Percentiles rank a stretch among this genome's conserved stretches.
Evolutionary conservation across 2,113 vertebrate genomes (phyloP).

Genomic region (Oryzias javanicus): DNA sequence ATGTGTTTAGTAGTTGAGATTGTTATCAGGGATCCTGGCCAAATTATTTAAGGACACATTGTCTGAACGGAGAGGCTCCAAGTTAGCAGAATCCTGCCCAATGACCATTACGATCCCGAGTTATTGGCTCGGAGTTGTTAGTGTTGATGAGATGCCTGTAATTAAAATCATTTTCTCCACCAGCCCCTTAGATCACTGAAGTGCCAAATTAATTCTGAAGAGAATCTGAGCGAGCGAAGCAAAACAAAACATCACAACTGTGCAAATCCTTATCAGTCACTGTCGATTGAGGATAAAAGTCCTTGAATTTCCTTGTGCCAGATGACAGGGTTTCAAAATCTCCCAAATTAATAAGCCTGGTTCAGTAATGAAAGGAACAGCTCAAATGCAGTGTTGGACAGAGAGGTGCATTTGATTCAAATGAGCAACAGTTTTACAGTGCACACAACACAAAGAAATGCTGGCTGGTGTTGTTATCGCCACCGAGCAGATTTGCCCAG

Average conservation of each 20-base stretch:
- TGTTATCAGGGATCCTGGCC: slow-evolving; percentile 13
- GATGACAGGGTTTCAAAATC: slow-evolving; percentile 24
- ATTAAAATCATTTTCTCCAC: slow-evolving; percentile 40
- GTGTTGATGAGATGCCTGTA: slow-evolving; percentile 35
- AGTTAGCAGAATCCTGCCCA: slow-evolving; percentile 22
- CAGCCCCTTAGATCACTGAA: slow-evolving; percentile 37
- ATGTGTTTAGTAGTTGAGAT: slow-evolving; percentile 4
- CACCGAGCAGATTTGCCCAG: slow-evolving; percentile 28
- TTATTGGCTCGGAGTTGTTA: slow-evolving; percentile 35
- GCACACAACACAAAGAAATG: slow-evolving; percentile 7
- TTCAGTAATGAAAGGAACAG: slow-evolving; percentile 3
- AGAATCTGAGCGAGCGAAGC: slow-evolving; percentile 19
- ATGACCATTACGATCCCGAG: slow-evolving; percentile 28
- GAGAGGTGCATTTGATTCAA: slow-evolving; percentile 20
- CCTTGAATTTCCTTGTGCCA: slow-evolving; percentile 3
- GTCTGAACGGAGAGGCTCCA: neutral
- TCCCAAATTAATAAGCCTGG: slow-evolving; percentile 14
- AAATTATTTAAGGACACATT: slow-evolving; percentile 12
- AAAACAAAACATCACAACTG: slow-evolving; percentile 19
- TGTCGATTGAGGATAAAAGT: slow-evolving; percentile 26
- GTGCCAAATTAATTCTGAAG: slow-evolving; percentile 27
- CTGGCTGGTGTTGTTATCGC: slow-evolving; percentile 18
- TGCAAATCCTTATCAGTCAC: slow-evolving; percentile 24
- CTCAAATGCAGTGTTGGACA: slow-evolving; percentile 4
- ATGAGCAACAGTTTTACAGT: neutral